Conservation (phyloP, 2,113 vertebrate genomes). For the Xiphias gladius region DNA sequence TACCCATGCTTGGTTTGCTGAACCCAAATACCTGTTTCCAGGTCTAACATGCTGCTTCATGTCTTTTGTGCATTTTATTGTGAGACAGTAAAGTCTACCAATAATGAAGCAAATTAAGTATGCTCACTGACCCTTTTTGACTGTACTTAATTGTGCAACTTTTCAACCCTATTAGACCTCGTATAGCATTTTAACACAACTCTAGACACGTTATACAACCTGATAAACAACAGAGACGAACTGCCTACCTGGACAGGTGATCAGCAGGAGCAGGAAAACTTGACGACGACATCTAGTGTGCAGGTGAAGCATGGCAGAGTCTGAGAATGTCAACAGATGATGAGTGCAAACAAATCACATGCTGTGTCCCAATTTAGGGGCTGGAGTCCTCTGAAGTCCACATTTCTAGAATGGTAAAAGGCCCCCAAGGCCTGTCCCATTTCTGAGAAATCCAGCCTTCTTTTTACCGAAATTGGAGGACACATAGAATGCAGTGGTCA, state of each 20-base stretch:
- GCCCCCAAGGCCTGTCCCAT: constrained; percentile 13
- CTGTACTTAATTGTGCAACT: too few species aligned
- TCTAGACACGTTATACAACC: background rate
- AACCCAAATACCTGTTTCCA: too few species aligned
- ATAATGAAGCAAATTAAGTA: too few species aligned
- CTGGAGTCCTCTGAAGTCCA: background rate
- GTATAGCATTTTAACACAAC: background rate
- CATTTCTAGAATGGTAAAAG: background rate
- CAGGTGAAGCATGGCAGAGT: constrained; percentile 27
- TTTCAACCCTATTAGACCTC: too few species aligned
- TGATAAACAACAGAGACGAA: background rate
- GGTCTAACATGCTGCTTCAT: too few species aligned
- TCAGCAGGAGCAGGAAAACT: background rate
- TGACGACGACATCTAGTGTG: constrained; percentile 46
- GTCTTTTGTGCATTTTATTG: too few species aligned
- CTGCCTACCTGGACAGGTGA: constrained; percentile 5
- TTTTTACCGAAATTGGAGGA: background rate
- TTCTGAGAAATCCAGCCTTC: constrained; percentile 24
- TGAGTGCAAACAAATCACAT: background rate
- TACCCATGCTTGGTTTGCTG: too few species aligned
- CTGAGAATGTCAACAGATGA: background rate
- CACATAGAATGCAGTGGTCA: background rate
- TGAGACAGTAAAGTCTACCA: too few species aligned
- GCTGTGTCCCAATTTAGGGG: constrained; percentile 9
- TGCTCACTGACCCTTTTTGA: too few species aligned